A percentile compares a stretch with the other conserved stretches of the same genome.
These are phyloP conservation scores for Sesia bembeciformis DNA, from an alignment of 2,888 invertebrate genomes.

Conservation along the genomic window DNA sequence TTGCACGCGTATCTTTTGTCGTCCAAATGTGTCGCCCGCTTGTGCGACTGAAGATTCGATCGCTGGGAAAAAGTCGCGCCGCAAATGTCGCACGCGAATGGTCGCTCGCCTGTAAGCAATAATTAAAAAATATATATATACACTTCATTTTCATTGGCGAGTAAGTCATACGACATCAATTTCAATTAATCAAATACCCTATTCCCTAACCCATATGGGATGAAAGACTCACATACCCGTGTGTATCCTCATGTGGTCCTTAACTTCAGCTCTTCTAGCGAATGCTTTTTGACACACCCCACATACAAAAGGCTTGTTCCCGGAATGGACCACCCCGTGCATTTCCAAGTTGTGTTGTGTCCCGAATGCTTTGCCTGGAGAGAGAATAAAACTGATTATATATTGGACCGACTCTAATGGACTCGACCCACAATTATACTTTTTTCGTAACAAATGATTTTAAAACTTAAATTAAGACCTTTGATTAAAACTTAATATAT, in stretches of 20 bases:
- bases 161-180: too few species aligned
- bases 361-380: slow-evolving; percentile 81
- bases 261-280: slow-evolving; percentile 83
- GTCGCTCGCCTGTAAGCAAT: slow-evolving; percentile 76
- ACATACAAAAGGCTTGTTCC: slow-evolving; percentile 81
- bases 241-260: slow-evolving; percentile 87
- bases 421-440: too few species aligned
- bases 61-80: slow-evolving; percentile 86
- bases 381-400: not conserved
- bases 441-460: too few species aligned
- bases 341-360: slow-evolving; percentile 85
- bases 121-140: too few species aligned
- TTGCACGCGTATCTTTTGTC: slow-evolving; percentile 82
- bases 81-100: slow-evolving; percentile 86
- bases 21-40: slow-evolving; percentile 84
- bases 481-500: too few species aligned
- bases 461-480: too few species aligned
- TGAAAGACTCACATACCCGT: slow-evolving; percentile 62
- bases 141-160: too few species aligned
- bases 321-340: slow-evolving; percentile 86
- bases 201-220: not conserved
- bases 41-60: slow-evolving; percentile 87
- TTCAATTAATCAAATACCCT: not conserved
- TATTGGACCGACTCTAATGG: not conserved
- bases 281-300: slow-evolving; percentile 81